Evolutionary conservation across 2,888 invertebrate species (phyloP).

Genomic region (Synergus itoensis): DNA sequence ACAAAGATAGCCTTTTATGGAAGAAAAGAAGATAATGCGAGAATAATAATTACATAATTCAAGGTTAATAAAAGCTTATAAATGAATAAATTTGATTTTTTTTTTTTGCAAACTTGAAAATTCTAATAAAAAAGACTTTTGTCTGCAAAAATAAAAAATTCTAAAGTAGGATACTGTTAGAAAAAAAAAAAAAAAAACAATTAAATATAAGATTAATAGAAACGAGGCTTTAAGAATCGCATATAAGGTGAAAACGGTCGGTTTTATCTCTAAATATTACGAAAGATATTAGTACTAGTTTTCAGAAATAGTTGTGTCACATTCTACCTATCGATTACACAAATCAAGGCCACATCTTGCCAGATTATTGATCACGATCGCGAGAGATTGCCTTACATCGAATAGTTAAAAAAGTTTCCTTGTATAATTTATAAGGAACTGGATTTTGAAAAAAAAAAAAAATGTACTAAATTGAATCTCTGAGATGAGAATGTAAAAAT

Average conservation of each 20-base stretch:
- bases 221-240: neutral
- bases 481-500: too few species aligned
- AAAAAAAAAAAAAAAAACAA: neutral
- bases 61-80: neutral
- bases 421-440: neutral
- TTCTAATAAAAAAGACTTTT: too few species aligned
- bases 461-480: neutral
- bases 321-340: slow-evolving; percentile 29
- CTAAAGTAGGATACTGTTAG: neutral
- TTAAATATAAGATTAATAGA: neutral
- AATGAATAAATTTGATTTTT: neutral
- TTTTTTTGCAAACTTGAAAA: neutral
- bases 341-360: slow-evolving; percentile 21
- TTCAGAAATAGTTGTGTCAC: slow-evolving; percentile 14
- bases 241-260: slow-evolving; percentile 4
- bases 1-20: neutral
- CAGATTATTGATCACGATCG: neutral
- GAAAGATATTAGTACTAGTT: slow-evolving; percentile 13
- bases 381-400: neutral
- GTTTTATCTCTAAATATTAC: slow-evolving; percentile 27
- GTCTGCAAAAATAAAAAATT: neutral
- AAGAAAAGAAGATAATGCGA: neutral
- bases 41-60: neutral
- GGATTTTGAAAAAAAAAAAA: neutral
- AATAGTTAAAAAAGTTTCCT: neutral